Evolutionary conservation across 2,888 invertebrate genomes (phyloP).

Genomic region (Pterostichus niger): DNA sequence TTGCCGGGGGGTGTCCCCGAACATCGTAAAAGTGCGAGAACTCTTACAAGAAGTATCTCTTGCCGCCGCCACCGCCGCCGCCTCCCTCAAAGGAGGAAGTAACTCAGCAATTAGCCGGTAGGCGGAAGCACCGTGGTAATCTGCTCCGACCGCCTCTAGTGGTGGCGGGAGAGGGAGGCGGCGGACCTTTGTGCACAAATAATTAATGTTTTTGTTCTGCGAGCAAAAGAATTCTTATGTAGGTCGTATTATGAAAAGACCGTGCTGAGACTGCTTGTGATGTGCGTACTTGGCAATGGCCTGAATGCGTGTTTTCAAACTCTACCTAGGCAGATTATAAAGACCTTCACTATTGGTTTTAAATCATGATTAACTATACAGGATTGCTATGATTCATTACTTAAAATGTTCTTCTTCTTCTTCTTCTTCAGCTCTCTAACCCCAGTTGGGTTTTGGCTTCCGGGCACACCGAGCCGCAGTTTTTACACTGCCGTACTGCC

Average conservation of each 20-base stretch:
- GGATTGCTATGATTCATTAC: too few relatives aligned
- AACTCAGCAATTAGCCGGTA: constrained; percentile 55
- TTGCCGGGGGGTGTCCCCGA: background rate
- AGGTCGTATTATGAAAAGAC: constrained; percentile 64
- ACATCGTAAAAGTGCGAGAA: background rate
- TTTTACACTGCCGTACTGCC: too few relatives aligned
- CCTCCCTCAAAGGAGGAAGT: constrained; percentile 21
- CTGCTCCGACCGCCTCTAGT: background rate
- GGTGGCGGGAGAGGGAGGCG: background rate
- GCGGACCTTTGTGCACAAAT: constrained; percentile 63
- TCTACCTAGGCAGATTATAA: too few relatives aligned
- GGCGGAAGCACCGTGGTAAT: constrained; percentile 50
- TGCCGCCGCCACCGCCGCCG: too few relatives aligned
- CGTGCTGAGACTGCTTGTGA: background rate
- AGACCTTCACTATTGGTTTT: too few relatives aligned
- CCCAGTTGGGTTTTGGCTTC: too few relatives aligned
- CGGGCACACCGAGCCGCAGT: too few relatives aligned
- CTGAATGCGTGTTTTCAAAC: background rate
- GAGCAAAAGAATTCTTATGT: constrained; percentile 64
- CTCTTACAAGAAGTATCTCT: background rate
- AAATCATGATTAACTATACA: too few relatives aligned
- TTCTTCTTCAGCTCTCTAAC: too few relatives aligned
- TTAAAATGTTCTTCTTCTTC: too few relatives aligned
- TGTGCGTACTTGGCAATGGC: constrained; percentile 4
- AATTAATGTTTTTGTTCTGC: constrained; percentile 66